Conservation (phyloP, 2,797 vertebrate species). For the Siniperca obscura region DNA sequence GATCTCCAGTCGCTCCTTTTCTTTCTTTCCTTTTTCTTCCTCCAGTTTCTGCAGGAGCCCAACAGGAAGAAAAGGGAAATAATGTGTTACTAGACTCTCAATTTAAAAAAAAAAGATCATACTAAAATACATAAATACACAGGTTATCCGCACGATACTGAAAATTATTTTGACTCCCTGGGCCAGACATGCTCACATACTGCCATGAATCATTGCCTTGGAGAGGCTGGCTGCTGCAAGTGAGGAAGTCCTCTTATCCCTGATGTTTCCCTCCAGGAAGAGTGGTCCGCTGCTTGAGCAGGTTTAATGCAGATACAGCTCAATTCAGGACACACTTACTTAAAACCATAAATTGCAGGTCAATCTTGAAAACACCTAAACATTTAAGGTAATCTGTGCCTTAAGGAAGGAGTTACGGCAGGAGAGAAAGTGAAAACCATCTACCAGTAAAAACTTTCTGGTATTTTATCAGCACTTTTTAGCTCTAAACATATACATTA, state of each 20-base stretch:
- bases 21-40: conserved; percentile 97
- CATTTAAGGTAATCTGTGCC: background rate
- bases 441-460: background rate
- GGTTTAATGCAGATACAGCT: conserved; percentile 79
- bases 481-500: background rate
- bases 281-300: conserved; percentile 72
- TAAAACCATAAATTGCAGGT: conserved; percentile 43
- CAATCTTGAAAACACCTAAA: conserved; percentile 39
- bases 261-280: conserved; percentile 67
- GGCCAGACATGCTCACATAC: conserved; percentile 75
- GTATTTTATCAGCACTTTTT: background rate
- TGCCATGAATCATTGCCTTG: conserved; percentile 70
- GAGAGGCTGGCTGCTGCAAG: conserved; percentile 66
- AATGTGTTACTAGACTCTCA: conserved; percentile 37
- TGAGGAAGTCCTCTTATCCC: conserved; percentile 66
- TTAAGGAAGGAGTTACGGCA: conserved; percentile 4
- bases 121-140: conserved; percentile 82
- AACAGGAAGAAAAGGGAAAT: conserved; percentile 53
- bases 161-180: conserved; percentile 61
- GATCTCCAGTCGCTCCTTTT: conserved; percentile 94
- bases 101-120: background rate
- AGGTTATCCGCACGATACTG: conserved; percentile 57
- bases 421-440: background rate
- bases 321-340: conserved; percentile 54
- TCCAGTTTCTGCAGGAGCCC: conserved; percentile 95